A percentile compares a stretch with the other conserved stretches of the same genome.
Evolutionary conservation across 2,888 invertebrate genomes (phyloP).

Genomic region (Stenichneumon culpator): DNA sequence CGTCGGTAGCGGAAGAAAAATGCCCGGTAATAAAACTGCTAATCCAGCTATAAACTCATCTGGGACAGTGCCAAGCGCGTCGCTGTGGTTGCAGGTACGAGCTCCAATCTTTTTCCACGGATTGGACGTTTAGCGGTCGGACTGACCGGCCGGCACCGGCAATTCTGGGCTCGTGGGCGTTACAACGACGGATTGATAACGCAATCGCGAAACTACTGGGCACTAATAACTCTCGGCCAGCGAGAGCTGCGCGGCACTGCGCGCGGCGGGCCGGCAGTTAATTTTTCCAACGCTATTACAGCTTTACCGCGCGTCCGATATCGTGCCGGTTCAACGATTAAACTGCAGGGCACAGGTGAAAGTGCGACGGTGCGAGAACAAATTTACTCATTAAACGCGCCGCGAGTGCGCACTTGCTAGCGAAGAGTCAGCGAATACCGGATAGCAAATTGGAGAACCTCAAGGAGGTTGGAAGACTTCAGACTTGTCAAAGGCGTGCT

Average conservation of each 20-base stretch:
- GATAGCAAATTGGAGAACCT: too few species aligned
- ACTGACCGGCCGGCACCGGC: background rate
- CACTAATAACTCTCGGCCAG: slow-evolving; percentile 42
- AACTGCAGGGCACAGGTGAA: background rate
- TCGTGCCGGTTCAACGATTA: background rate
- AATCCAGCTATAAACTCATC: slow-evolving; percentile 56
- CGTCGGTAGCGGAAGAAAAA: slow-evolving; percentile 43
- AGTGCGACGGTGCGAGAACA: background rate
- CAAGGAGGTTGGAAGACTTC: too few species aligned
- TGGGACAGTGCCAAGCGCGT: slow-evolving; percentile 39
- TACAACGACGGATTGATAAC: slow-evolving; percentile 45
- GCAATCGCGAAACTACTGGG: slow-evolving; percentile 50
- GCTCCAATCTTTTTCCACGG: slow-evolving; percentile 43
- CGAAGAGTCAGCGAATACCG: too few species aligned
- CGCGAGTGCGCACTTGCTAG: background rate
- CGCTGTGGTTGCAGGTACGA: background rate
- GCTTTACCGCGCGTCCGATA: slow-evolving; percentile 1
- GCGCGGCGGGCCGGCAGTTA: slow-evolving; percentile 14
- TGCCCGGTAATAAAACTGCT: slow-evolving; percentile 48
- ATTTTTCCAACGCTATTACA: slow-evolving; percentile 27
- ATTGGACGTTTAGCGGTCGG: slow-evolving; percentile 47
- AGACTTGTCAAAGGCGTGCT: too few species aligned
- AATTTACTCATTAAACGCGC: background rate
- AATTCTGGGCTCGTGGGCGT: background rate
- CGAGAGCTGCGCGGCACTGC: background rate